Percentiles rank a stretch among this genome's conserved stretches.
These are phyloP conservation scores for Trissolcus basalis DNA, from an alignment of 1,140 invertebrate genomes.

Conservation along the genomic window DNA sequence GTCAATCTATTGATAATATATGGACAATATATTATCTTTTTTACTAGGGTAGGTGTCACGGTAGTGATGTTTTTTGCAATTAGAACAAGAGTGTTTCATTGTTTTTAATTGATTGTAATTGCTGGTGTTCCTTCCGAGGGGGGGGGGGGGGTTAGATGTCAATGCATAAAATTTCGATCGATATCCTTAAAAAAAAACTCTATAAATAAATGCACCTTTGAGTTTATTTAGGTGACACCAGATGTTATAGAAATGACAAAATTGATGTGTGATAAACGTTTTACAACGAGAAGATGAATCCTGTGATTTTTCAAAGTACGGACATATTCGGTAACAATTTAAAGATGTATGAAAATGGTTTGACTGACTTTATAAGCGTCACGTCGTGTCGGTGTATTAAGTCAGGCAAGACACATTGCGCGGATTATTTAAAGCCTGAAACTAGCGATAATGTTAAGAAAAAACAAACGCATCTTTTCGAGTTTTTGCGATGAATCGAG, in stretches of 20 bases:
- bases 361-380: slow-evolving; percentile 40
- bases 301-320: slow-evolving; percentile 44
- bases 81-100: too few relatives aligned
- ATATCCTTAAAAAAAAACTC: too few relatives aligned
- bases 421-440: slow-evolving; percentile 24
- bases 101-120: too few relatives aligned
- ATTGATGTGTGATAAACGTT: background rate
- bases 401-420: slow-evolving; percentile 7
- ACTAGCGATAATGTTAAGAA: slow-evolving; percentile 22
- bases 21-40: too few relatives aligned
- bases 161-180: too few relatives aligned
- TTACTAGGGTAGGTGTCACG: too few relatives aligned
- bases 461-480: slow-evolving; percentile 44
- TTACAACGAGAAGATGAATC: slow-evolving; percentile 17
- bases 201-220: background rate
- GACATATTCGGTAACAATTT: slow-evolving; percentile 60
- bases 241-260: too few relatives aligned
- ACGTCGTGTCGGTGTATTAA: slow-evolving; percentile 5
- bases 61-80: too few relatives aligned
- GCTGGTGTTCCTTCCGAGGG: too few relatives aligned
- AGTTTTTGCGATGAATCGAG: slow-evolving; percentile 66
- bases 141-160: too few relatives aligned
- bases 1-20: too few relatives aligned
- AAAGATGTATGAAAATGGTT: slow-evolving; percentile 51
- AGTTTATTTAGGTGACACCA: slow-evolving; percentile 8